Evolutionary conservation across 1,140 invertebrate genomes (phyloP), one percentile per base, ranked within the genome.

Genomic region (Nasonia longicornis): DNA sequence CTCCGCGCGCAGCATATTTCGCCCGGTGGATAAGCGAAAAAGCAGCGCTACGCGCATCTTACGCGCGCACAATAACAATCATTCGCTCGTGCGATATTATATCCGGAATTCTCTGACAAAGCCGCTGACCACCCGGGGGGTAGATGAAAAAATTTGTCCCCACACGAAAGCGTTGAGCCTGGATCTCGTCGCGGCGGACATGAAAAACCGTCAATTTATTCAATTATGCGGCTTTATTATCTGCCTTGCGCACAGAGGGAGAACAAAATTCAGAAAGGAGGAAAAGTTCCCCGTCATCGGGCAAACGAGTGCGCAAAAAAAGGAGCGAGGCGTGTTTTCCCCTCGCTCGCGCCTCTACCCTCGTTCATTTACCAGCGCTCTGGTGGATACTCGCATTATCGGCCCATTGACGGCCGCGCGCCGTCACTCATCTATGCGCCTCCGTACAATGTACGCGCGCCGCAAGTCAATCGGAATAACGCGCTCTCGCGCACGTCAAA

Each of bases 381-480:
- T 12, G 64, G 26, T 22, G 4, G 38, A 12, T 29, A 42, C 66
- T 16, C 78, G 14, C 26, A 81, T 81, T 81, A 81, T 81, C 79
- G 64, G 79, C 63, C 79, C 79, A 67, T 80, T 80, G 58, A 75
- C 79, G 29, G 64, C 10, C 16, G 26, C 22, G 11, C 22, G 48
- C 48, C 26, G 70, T 80, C 70, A 74, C 52, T 80, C 78, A 79
- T 73, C 22, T 67, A 31, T 12, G 31, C 16, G 31, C 48, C 48
- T 70, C 12, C 52, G 48, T 20, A 75, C 52, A 63, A 58, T 75
- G 73, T 73, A 48, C 78, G 71, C 70, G 58, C 42, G 75, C 64
- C 84, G 81, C 75, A 83, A 82, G 83, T 85, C 83, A 82, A 83
- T 83, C 83, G 77, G 72, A 81, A 82, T 80, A 74, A 83, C 66